Evolutionary conservation across 2,797 vertebrate species (phyloP).

Genomic region (Sebastolobus altivelis): DNA sequence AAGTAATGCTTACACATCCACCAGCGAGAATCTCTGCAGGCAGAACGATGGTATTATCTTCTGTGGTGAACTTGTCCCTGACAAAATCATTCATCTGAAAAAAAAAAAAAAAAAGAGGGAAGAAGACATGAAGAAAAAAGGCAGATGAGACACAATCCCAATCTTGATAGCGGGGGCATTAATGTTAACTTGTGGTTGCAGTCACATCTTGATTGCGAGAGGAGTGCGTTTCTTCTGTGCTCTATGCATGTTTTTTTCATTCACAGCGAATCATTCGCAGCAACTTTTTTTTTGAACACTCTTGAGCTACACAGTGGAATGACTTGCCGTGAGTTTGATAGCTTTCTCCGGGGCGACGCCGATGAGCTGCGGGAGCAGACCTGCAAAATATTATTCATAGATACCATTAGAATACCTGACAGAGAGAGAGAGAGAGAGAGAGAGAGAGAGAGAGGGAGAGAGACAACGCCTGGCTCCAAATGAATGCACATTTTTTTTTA

Average conservation of each 20-base stretch:
- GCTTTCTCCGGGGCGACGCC: slow-evolving; percentile 99
- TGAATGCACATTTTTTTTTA: slow-evolving; percentile 70
- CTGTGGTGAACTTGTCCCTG: slow-evolving; percentile 94
- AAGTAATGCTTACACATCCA: slow-evolving; percentile 90
- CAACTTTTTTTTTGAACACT: slow-evolving; percentile 58
- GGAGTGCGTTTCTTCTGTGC: slow-evolving; percentile 40
- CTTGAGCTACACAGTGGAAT: slow-evolving; percentile 73
- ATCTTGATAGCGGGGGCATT: slow-evolving; percentile 67
- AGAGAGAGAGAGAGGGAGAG: slow-evolving; percentile 11
- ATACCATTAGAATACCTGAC: slow-evolving; percentile 77
- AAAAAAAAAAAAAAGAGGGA: slow-evolving; percentile 49
- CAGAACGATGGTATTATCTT: slow-evolving; percentile 90
- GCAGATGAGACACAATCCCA: slow-evolving; percentile 67
- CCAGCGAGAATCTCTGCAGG: slow-evolving; percentile 92
- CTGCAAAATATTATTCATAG: slow-evolving; percentile 89
- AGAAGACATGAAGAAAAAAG: slow-evolving; percentile 38
- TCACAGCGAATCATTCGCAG: slow-evolving; percentile 58
- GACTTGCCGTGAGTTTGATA: slow-evolving; percentile 98
- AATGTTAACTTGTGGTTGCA: slow-evolving; percentile 75
- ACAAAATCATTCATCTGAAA: slow-evolving; percentile 96
- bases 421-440: slow-evolving; percentile 18
- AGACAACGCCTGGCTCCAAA: slow-evolving; percentile 54
- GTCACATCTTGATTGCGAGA: slow-evolving; percentile 71
- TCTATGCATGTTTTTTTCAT: slow-evolving; percentile 68
- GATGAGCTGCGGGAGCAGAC: slow-evolving; percentile 97